These are phyloP conservation scores for Zosterops japonicus DNA, from an alignment of 2,113 vertebrate genomes.

Conservation along the genomic window DNA sequence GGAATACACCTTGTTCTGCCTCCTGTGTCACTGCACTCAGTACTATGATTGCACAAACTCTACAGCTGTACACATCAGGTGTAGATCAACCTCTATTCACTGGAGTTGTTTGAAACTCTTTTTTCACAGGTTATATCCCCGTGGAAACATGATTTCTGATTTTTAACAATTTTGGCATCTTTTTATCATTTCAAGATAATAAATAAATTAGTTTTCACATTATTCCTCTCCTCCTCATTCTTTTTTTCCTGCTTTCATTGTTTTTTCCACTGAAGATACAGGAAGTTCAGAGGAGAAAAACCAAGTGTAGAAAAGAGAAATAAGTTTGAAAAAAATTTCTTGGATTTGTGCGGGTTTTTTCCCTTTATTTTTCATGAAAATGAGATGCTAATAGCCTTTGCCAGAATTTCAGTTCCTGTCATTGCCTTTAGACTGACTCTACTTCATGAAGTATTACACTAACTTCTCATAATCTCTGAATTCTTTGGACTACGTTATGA, in stretches of 20 bases:
- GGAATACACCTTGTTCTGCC: neutral
- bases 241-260: neutral
- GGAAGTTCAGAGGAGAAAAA: neutral
- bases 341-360: neutral
- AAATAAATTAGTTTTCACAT: neutral
- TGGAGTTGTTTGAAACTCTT: neutral
- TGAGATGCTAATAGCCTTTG: neutral
- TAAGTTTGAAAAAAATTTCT: neutral
- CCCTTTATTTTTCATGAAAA: neutral
- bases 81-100: neutral
- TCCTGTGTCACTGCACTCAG: neutral
- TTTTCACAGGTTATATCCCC: neutral
- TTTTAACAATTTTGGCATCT: neutral
- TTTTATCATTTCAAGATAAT: neutral
- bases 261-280: neutral
- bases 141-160: neutral
- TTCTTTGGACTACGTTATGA: neutral
- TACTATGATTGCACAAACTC: neutral
- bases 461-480: neutral
- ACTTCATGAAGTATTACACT: neutral
- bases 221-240: neutral
- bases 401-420: neutral
- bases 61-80: neutral
- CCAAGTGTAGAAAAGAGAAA: neutral
- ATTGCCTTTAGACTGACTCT: neutral